Base-by-base conservation (phyloP, 2,888 invertebrate genomes). In the Tenthredo distinguenda region DNA sequence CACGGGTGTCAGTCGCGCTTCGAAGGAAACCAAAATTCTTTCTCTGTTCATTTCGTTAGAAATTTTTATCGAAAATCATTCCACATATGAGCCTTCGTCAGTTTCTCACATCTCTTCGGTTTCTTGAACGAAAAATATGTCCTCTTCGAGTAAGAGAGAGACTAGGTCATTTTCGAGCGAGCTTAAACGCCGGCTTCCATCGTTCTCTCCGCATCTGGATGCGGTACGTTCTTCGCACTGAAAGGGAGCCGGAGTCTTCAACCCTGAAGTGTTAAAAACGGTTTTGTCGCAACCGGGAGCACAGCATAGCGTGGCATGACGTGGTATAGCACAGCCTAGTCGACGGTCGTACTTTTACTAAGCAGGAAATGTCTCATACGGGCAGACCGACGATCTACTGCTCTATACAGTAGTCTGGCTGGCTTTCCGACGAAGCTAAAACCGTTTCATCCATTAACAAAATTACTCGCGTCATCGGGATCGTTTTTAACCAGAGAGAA, bases 361-460 rank as follows among this genome's bases (percentile, higher is more conserved):
- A 81, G 81, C 81, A 81, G 81, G 81, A 81, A 81, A 81, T 81
- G 81, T 81, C 58, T 81, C 58, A 81, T 81, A 81, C 58, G 81
- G 81, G 81, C 40, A 37, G 62, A 81, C 81, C 62, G 55, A 77
- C 77, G 34, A 50, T 77, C 77, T 50, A 26, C 62, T 43, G 6
- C 47, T 76, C 3, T 26, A 43, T 81, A 62, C 21, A 72, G 21
- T 37, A 62, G 79, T 62, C 58, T 81, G 37, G 79, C 37, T 40
- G 37, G 79, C 37, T 40, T 50, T 50, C 50, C 77, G 50, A 34
- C 77, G 31, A 31, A 55, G 31, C 34, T 77, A 40, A 55, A 77
- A 77, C 55, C 18, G 77, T 77, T 77, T 55, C 77, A 55, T 77
- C 50, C 50, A 40, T 77, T 77, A 50, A 43, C 9, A 77, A 34